A percentile compares a stretch with the other conserved stretches of the same genome.
Evolutionary conservation across 2,113 vertebrate species (phyloP).

Genomic region (Pomatostomus ruficeps): DNA sequence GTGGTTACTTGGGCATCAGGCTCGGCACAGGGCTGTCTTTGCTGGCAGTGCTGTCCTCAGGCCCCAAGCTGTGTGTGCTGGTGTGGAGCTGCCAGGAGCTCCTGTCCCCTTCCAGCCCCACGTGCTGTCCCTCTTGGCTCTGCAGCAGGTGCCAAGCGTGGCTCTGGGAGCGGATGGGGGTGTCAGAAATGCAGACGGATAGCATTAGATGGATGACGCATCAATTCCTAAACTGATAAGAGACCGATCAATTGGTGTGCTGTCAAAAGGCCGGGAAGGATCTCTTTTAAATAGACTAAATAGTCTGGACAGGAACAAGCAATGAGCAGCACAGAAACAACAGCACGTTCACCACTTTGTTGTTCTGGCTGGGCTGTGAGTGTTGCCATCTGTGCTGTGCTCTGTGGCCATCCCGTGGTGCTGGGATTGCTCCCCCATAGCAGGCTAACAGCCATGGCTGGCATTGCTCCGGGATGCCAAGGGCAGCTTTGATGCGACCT

Average conservation of each 20-base stretch:
- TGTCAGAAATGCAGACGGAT: not conserved
- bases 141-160: not conserved
- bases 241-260: not conserved
- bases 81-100: not conserved
- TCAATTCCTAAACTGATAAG: not conserved
- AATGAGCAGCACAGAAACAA: not conserved
- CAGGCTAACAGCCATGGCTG: not conserved
- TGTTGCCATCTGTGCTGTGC: not conserved
- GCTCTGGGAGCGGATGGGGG: fast-evolving
- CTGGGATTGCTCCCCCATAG: not conserved
- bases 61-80: not conserved
- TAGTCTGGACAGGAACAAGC: not conserved
- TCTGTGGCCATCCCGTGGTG: fast-evolving
- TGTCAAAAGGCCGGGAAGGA: not conserved
- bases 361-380: not conserved
- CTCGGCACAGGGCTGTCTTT: not conserved
- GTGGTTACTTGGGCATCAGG: not conserved
- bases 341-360: not conserved
- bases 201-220: not conserved
- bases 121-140: not conserved
- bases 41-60: not conserved
- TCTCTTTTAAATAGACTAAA: constrained; percentile 16
- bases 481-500: not conserved
- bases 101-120: fast-evolving
- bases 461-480: not conserved